Conservation (phyloP, 2,113 vertebrate genomes). For the Psophia crepitans region DNA sequence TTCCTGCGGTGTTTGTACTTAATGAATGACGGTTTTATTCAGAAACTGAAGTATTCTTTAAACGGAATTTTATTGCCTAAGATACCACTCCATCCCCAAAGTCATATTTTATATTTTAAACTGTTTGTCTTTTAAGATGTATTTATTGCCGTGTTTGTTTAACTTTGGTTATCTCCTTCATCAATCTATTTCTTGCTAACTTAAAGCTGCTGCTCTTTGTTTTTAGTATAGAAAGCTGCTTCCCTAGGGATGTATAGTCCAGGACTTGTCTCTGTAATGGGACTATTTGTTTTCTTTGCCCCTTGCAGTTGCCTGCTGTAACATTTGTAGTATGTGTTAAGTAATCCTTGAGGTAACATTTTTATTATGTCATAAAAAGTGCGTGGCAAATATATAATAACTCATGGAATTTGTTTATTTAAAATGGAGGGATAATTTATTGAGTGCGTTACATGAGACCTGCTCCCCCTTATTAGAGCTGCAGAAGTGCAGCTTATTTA, state of each 20-base stretch:
- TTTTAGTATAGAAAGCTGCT: slow-evolving; percentile 67
- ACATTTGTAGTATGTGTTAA: slow-evolving; percentile 86
- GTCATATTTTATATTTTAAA: slow-evolving; percentile 14
- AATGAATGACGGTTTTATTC: neutral
- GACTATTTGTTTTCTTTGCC: slow-evolving; percentile 82
- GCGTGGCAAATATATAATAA: slow-evolving; percentile 85
- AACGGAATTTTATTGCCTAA: neutral
- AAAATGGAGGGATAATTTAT: slow-evolving; percentile 85
- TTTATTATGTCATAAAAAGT: slow-evolving; percentile 86
- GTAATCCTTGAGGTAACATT: slow-evolving; percentile 86
- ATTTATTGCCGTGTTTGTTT: slow-evolving; percentile 63
- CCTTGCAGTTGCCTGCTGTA: slow-evolving; percentile 82
- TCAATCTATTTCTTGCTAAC: slow-evolving; percentile 65
- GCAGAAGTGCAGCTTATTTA: slow-evolving; percentile 79
- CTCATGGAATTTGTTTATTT: slow-evolving; percentile 84
- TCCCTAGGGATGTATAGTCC: slow-evolving; percentile 68
- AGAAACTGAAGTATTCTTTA: neutral
- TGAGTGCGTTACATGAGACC: slow-evolving; percentile 84
- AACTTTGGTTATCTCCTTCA: slow-evolving; percentile 69
- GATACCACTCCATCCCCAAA: neutral
- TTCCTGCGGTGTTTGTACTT: neutral
- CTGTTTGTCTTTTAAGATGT: slow-evolving; percentile 47
- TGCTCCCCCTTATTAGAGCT: slow-evolving; percentile 76
- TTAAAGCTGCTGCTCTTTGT: slow-evolving; percentile 66
- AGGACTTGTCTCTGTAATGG: slow-evolving; percentile 75